Base-by-base conservation (phyloP, 2,797 vertebrate genomes). In the Phylloscopus collybita region DNA sequence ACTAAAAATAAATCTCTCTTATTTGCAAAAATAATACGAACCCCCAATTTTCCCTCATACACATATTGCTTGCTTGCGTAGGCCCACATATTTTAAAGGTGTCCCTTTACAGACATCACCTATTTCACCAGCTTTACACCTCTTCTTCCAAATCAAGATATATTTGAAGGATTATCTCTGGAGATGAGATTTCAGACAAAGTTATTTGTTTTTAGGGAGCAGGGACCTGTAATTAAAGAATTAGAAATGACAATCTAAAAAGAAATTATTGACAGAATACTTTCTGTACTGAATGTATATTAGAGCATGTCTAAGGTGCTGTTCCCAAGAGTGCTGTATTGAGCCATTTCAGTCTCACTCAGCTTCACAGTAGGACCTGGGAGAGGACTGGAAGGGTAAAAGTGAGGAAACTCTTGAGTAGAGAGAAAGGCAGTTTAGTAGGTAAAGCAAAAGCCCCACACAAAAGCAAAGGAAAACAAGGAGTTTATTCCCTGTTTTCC, bases 331-430 rank as follows among this genome's bases (percentile, higher is more conserved):
- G 9, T 27, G 22, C 6, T 76, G 13, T 22, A 6, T n/a, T 90
- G 40, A 56, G 34, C 11, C 36, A 79, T 20, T 50, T 88, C n/a
- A 45, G 19, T 8, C 12, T 29, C 17, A 34, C 0, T 0, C 38
- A 88, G 14, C 34, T 6, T 2, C 38, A 36, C 2, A 2, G 13
- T 9, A 18, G 7, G 6, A 45, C 6, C 4, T 7, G 4, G 20
- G 13, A n/a, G 26, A 56, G 5, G 80, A 45, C 0, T 4, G 13
- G 22, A 72, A 80, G 9, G 8, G 17, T 34, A 2, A 65, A 71
- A 83, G 9, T 20, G 17, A 86, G 38, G 26, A 90, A 82, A 56
- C 13, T 5, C 2, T 0, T 19, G 8, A 23, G 29, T 2, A 81
- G 30, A 51, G 32, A 22, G 59, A 50, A 73, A 84, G 23, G 20